These are phyloP conservation scores for Conistra vaccinii DNA, from an alignment of 2,888 invertebrate genomes.

Conservation along the genomic window DNA sequence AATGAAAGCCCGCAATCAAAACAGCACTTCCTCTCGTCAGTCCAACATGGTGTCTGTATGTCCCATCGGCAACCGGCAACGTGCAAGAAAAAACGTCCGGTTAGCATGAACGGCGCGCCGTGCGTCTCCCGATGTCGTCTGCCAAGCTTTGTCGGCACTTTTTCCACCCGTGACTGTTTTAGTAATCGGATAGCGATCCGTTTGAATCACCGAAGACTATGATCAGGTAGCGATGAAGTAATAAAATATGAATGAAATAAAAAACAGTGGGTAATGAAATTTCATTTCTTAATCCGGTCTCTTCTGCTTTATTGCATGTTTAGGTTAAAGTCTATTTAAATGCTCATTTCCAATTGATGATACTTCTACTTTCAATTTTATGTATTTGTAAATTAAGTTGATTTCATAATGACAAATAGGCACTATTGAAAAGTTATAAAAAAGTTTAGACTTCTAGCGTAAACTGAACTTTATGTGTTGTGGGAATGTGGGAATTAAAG, in stretches of 20 bases:
- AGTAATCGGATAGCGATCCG: constrained; percentile 87
- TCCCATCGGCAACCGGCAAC: constrained; percentile 63
- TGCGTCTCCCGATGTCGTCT: constrained; percentile 75
- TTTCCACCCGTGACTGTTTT: constrained; percentile 88
- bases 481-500: not conserved
- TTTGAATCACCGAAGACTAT: constrained; percentile 77
- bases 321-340: constrained; percentile 28
- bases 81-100: constrained; percentile 78
- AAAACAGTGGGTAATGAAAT: constrained; percentile 61
- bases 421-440: too few species aligned
- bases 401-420: not conserved
- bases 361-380: not conserved
- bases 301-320: constrained; percentile 46
- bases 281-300: constrained; percentile 71
- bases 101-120: constrained; percentile 73
- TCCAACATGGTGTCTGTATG: constrained; percentile 61
- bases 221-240: constrained; percentile 86
- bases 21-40: constrained; percentile 1
- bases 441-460: not conserved
- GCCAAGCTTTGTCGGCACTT: constrained; percentile 87
- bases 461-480: not conserved
- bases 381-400: not conserved
- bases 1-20: not conserved
- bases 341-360: not conserved
- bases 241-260: constrained; percentile 78